Evolutionary conservation across 2,113 vertebrate genomes (phyloP).

Genomic region (Lasiurus borealis): DNA sequence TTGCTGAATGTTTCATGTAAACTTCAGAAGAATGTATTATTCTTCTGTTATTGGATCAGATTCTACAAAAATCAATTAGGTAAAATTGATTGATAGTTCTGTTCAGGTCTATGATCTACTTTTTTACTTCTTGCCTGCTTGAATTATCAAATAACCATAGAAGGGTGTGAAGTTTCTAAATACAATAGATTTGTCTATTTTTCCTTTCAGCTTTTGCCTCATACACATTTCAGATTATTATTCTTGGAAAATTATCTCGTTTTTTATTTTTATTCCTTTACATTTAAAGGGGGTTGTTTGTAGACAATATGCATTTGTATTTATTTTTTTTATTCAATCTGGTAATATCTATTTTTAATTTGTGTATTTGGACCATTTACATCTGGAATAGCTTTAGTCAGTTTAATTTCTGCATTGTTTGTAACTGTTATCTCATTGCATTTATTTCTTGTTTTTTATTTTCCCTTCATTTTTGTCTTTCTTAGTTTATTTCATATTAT

Average conservation of each 20-base stretch:
- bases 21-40: not conserved
- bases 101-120: not conserved
- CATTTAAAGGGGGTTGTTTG: not conserved
- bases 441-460: not conserved
- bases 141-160: not conserved
- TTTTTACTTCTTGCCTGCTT: not conserved
- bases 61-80: constrained; percentile 2
- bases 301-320: not conserved
- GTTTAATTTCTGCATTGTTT: not conserved
- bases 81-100: not conserved
- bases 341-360: not conserved
- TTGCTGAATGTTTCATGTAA: not conserved
- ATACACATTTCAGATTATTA: not conserved
- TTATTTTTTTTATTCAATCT: not conserved
- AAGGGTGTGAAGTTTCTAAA: not conserved
- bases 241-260: not conserved
- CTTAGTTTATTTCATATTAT: not conserved
- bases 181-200: not conserved
- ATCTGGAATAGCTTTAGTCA: not conserved
- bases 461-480: not conserved
- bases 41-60: not conserved
- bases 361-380: not conserved
- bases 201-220: not conserved
- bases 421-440: not conserved
- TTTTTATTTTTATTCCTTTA: not conserved